phyloP scores from a whole-genome alignment of 2,888 invertebrate genomes.

The Druceiella hillmani region DNA sequence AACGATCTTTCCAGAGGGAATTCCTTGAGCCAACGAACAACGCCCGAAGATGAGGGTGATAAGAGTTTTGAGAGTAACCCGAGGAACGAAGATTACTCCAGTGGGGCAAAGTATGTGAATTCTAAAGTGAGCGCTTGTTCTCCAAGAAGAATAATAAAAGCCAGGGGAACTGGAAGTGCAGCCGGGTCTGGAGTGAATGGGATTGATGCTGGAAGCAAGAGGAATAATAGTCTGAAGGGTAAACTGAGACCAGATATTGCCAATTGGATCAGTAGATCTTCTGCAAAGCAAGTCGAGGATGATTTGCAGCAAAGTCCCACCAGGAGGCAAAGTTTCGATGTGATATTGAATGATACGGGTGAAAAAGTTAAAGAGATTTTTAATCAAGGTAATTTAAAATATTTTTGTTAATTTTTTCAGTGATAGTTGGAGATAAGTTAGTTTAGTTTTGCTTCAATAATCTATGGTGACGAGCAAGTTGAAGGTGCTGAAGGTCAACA shows the following conservation, averaged over 20 bases:
- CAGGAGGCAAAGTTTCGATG: conserved; percentile 70
- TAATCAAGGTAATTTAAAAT: conserved; percentile 62
- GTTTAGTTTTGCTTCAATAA: no score
- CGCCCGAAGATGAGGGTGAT: conserved; percentile 17
- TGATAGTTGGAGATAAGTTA: no score
- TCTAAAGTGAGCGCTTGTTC: conserved; percentile 35
- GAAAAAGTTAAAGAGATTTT: conserved; percentile 79
- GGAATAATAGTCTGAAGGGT: conserved; percentile 17
- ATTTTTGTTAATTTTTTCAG: not conserved
- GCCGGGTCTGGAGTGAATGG: conserved; percentile 45
- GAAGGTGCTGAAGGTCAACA: not conserved
- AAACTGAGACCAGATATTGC: conserved; percentile 47
- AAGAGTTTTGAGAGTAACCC: conserved; percentile 20
- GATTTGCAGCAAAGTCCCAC: conserved; percentile 29
- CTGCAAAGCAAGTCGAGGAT: conserved; percentile 52
- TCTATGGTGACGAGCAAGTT: no score
- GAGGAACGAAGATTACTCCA: no score
- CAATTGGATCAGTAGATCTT: conserved; percentile 52
- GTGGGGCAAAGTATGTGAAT: conserved; percentile 30
- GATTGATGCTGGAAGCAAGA: conserved; percentile 31
- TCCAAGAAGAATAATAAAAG: conserved; percentile 33
- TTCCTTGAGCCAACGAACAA: conserved; percentile 26
- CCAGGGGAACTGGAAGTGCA: conserved; percentile 34
- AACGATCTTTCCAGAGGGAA: conserved; percentile 35
- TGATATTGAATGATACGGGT: conserved; percentile 68